A percentile compares a stretch with the other conserved stretches of the same genome.
phyloP scores from a whole-genome alignment of 1,140 invertebrate species.

The Vanessa tameamea region DNA sequence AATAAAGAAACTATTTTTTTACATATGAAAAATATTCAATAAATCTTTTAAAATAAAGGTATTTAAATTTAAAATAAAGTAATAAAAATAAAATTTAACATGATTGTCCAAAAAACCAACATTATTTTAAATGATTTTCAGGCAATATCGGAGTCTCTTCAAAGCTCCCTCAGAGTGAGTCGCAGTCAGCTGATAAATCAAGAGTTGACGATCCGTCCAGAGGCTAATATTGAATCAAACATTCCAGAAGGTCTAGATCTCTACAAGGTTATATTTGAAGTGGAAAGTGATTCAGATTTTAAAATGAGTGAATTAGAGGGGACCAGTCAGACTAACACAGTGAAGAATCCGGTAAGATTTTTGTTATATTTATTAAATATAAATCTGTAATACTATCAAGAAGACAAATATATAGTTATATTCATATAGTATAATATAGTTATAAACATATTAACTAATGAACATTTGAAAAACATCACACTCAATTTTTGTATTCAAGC shows the following conservation, averaged over 20 bases:
- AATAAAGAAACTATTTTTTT: too few relatives aligned
- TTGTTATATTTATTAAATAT: neutral
- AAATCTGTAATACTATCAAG: too few relatives aligned
- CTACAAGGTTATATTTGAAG: conserved; percentile 70
- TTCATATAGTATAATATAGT: too few relatives aligned
- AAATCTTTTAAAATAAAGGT: too few relatives aligned
- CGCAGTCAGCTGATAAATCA: conserved; percentile 71
- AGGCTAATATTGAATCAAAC: conserved; percentile 72
- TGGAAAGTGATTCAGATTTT: conserved; percentile 64
- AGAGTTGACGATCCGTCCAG: conserved; percentile 68
- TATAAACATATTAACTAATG: too few relatives aligned
- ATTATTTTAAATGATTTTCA: conserved; percentile 68
- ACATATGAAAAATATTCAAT: too few relatives aligned
- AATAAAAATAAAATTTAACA: neutral
- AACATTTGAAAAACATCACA: too few relatives aligned
- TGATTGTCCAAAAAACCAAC: neutral
- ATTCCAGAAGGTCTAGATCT: conserved; percentile 70
- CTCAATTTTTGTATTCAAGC: too few relatives aligned
- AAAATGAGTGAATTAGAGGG: conserved; percentile 64
- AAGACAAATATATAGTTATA: too few relatives aligned
- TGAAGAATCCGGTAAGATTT: conserved; percentile 54
- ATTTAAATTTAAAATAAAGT: too few relatives aligned
- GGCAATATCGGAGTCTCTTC: conserved; percentile 71
- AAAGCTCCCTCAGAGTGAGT: conserved; percentile 62
- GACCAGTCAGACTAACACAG: conserved; percentile 48